phyloP scores from a whole-genome alignment of 2,888 invertebrate genomes.

The Andrena dorsata region DNA sequence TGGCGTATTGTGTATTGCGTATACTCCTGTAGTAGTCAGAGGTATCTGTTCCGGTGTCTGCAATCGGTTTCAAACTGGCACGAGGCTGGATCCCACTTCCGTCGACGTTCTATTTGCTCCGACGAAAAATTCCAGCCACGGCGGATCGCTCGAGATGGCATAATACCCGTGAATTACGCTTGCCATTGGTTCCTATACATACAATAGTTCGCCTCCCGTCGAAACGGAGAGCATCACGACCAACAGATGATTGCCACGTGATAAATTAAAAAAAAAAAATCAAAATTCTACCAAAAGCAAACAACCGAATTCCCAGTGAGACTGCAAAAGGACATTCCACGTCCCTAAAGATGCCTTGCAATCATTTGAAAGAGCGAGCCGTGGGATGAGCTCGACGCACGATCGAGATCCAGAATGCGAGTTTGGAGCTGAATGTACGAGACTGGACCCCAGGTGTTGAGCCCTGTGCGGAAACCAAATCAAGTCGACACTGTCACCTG shows the following conservation, averaged over 20 bases:
- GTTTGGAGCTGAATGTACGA: slow-evolving; percentile 83
- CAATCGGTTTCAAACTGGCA: slow-evolving; percentile 82
- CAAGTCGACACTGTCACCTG: slow-evolving; percentile 85
- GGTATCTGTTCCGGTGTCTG: slow-evolving; percentile 82
- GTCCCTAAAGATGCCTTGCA: not conserved
- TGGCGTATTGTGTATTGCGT: slow-evolving; percentile 71
- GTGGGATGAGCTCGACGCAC: slow-evolving; percentile 7
- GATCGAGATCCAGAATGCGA: slow-evolving; percentile 60
- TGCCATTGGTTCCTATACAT: too few relatives aligned
- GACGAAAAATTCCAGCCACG: not conserved
- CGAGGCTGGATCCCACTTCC: slow-evolving; percentile 62
- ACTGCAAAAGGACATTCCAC: not conserved
- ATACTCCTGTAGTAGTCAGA: slow-evolving; percentile 81
- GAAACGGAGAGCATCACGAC: too few relatives aligned
- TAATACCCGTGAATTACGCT: too few relatives aligned
- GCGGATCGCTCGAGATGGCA: not conserved
- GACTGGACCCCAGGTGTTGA: slow-evolving; percentile 85
- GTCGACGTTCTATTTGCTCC: not conserved
- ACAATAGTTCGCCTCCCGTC: not conserved
- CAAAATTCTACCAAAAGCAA: too few relatives aligned
- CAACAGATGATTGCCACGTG: too few relatives aligned
- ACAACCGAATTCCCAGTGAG: not conserved
- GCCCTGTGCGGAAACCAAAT: slow-evolving; percentile 85
- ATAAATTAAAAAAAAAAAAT: too few relatives aligned
- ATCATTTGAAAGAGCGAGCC: not conserved